Percentiles rank a stretch among this genome's conserved stretches.
phyloP scores from a whole-genome alignment of 64 coral and sea anemone species.

The Pocillopora verrucosa region DNA sequence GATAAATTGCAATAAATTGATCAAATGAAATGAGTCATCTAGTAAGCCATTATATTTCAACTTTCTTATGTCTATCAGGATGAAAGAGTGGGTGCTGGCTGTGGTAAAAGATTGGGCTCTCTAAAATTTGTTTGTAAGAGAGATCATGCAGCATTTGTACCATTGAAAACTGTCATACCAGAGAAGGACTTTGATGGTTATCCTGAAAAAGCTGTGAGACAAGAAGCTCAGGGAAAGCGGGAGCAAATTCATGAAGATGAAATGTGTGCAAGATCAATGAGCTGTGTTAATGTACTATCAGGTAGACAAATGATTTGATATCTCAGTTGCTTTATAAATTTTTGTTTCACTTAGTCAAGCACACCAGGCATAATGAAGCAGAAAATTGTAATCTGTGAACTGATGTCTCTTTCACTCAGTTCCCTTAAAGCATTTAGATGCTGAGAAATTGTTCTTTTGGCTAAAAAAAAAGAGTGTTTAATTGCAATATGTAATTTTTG shows the following conservation, averaged over 20 bases:
- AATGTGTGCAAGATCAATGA: not conserved
- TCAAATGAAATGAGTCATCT: not conserved
- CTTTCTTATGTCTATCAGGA: not conserved
- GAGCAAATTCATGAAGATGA: not conserved
- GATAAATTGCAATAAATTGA: not conserved
- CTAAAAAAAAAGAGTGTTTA: too few relatives aligned
- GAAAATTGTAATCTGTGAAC: too few relatives aligned
- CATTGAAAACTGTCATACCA: too few relatives aligned
- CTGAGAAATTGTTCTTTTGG: too few relatives aligned
- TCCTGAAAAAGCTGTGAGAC: too few relatives aligned
- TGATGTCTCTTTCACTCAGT: too few relatives aligned
- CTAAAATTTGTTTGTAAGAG: constrained; percentile 48
- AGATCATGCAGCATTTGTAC: constrained; percentile 18
- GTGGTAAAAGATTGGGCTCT: constrained; percentile 10
- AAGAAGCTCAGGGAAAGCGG: not conserved
- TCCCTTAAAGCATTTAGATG: too few relatives aligned
- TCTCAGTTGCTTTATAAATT: too few relatives aligned
- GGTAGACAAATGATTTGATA: not conserved
- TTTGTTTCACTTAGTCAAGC: too few relatives aligned
- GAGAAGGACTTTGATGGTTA: too few relatives aligned
- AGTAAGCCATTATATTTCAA: not conserved
- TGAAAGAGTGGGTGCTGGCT: constrained; percentile 14
- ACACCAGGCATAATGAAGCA: too few relatives aligned
- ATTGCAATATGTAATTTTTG: too few relatives aligned
- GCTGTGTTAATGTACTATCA: not conserved